These are phyloP conservation scores for Patella depressa DNA, from an alignment of 2,888 invertebrate species.

Conservation along the genomic window DNA sequence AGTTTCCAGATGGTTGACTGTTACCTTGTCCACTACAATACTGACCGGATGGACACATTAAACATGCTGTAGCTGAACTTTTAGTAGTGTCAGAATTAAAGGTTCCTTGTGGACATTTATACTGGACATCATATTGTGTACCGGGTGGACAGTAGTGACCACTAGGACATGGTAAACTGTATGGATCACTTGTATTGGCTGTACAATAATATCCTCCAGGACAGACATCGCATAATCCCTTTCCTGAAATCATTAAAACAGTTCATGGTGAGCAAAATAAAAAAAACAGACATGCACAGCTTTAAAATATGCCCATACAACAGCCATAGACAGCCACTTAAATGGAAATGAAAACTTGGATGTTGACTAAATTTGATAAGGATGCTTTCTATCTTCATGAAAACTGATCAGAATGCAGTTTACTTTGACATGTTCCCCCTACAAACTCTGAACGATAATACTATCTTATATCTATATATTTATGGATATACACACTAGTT, in stretches of 20 bases:
- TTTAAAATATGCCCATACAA: too few relatives aligned
- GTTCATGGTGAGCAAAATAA: neutral
- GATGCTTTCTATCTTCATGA: too few relatives aligned
- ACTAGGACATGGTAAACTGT: slow-evolving; percentile 44
- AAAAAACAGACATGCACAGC: neutral
- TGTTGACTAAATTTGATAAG: too few relatives aligned
- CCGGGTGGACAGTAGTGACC: slow-evolving; percentile 64
- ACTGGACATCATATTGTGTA: slow-evolving; percentile 55
- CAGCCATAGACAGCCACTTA: too few relatives aligned
- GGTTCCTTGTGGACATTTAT: slow-evolving; percentile 60
- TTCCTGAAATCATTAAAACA: slow-evolving; percentile 44
- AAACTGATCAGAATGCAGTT: too few relatives aligned
- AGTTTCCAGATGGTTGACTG: slow-evolving; percentile 52
- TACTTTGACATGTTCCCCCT: too few relatives aligned
- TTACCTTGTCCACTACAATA: slow-evolving; percentile 61
- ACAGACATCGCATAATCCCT: slow-evolving; percentile 56
- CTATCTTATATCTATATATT: too few relatives aligned
- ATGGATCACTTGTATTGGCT: slow-evolving; percentile 55
- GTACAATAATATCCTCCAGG: slow-evolving; percentile 63
- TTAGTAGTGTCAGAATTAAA: slow-evolving; percentile 55
- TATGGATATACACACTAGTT: too few relatives aligned
- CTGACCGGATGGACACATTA: slow-evolving; percentile 60
- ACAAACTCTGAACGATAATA: too few relatives aligned
- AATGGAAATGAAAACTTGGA: too few relatives aligned
- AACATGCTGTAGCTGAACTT: slow-evolving; percentile 50